Percentiles rank a stretch among this genome's conserved stretches.
phyloP scores from a whole-genome alignment of 2,888 invertebrate genomes.

The Liopterus haemorrhoidalis region DNA sequence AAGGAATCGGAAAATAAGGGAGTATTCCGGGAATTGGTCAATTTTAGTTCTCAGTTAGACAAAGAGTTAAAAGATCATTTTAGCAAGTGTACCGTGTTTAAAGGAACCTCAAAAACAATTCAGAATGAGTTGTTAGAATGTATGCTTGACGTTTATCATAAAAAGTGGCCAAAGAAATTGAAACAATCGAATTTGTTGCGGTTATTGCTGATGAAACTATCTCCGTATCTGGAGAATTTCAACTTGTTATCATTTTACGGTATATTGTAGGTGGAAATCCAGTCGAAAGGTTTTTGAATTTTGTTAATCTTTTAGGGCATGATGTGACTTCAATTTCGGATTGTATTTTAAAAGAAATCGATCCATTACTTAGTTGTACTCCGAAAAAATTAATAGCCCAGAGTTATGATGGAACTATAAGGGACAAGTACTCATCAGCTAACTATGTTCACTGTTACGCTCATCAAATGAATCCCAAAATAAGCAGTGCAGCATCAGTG shows the following conservation, averaged over 20 bases:
- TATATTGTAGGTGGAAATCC: constrained; percentile 30
- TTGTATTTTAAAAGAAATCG: constrained; percentile 27
- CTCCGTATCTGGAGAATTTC: constrained; percentile 25
- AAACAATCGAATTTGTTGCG: constrained; percentile 27
- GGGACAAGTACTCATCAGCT: background rate
- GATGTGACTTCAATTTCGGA: constrained; percentile 25
- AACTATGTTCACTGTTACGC: constrained; percentile 4
- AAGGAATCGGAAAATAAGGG: constrained; percentile 23
- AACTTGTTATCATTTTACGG: constrained; percentile 30
- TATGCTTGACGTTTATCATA: constrained; percentile 30
- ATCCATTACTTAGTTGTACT: constrained; percentile 6
- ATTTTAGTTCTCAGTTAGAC: constrained; percentile 30
- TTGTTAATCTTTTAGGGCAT: constrained; percentile 24
- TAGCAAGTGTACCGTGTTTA: constrained; percentile 29
- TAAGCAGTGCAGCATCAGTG: background rate
- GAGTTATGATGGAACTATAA: constrained; percentile 34
- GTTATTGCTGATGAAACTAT: constrained; percentile 34
- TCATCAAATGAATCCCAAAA: background rate
- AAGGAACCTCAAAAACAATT: constrained; percentile 31
- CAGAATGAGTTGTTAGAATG: constrained; percentile 35
- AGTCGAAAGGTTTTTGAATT: constrained; percentile 34
- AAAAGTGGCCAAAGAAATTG: constrained; percentile 31
- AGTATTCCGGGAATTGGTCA: constrained; percentile 27
- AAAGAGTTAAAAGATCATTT: constrained; percentile 26
- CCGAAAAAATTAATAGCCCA: constrained; percentile 31